Evolutionary conservation across 2,797 vertebrate genomes (phyloP).

Genomic region (Propithecus perrieri): DNA sequence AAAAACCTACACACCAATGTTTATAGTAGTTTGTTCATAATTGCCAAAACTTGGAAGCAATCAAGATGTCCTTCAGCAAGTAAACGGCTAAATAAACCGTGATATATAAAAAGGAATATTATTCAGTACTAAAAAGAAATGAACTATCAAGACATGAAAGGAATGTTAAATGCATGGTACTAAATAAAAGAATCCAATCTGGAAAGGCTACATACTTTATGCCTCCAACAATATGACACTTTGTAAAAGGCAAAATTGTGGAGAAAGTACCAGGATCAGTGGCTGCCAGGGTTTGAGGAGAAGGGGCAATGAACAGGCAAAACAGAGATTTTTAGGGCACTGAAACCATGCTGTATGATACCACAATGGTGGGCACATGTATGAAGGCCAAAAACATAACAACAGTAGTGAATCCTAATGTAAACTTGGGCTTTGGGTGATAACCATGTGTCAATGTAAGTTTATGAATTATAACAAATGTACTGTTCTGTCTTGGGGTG

Average conservation of each 20-base stretch:
- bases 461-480: background rate
- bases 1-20: background rate
- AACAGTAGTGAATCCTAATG: background rate
- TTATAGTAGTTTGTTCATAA: background rate
- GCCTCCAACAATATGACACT: background rate
- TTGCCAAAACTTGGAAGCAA: background rate
- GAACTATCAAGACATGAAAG: background rate
- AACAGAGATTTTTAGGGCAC: background rate
- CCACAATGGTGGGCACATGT: fast-evolving
- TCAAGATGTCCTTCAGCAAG: background rate
- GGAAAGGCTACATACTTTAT: background rate
- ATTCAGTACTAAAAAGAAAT: background rate
- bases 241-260: background rate
- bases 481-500: background rate
- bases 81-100: background rate
- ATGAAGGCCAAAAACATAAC: background rate
- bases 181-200: background rate
- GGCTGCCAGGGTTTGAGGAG: too few species aligned
- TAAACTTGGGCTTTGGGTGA: background rate
- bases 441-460: background rate
- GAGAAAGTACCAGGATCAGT: background rate
- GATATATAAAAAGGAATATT: background rate
- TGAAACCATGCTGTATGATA: background rate
- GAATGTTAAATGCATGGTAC: background rate
- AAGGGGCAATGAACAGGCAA: background rate